These are phyloP conservation scores for Eucriotettix oculatus DNA, from an alignment of 2,888 invertebrate genomes.

Conservation along the genomic window DNA sequence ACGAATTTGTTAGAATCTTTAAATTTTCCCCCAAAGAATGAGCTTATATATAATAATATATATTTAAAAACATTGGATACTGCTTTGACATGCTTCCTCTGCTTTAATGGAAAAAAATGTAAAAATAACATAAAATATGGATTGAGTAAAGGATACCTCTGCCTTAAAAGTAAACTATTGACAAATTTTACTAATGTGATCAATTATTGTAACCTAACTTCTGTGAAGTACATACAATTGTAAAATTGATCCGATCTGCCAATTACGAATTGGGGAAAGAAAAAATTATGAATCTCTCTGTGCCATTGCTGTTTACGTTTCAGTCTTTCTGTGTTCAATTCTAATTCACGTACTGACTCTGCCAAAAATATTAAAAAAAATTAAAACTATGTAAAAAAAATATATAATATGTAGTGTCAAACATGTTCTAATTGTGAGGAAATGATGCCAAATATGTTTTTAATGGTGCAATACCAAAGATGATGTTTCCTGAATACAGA, in stretches of 20 bases:
- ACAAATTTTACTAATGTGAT: neutral
- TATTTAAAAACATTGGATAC: neutral
- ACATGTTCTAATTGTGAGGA: neutral
- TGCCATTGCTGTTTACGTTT: no score
- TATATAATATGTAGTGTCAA: no score
- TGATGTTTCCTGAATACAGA: no score
- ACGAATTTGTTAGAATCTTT: neutral
- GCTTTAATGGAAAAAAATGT: neutral
- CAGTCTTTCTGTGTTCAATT: no score
- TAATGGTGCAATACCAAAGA: neutral
- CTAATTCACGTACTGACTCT: neutral
- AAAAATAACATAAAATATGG: neutral
- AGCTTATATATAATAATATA: neutral
- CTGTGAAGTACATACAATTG: neutral
- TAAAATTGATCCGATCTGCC: neutral
- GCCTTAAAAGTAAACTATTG: neutral
- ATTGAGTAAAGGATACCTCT: neutral
- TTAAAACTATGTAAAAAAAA: neutral
- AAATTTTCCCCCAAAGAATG: neutral
- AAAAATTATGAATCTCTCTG: neutral
- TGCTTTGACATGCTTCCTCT: neutral
- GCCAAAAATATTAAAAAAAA: neutral
- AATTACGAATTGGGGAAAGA: neutral
- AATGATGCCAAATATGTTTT: neutral
- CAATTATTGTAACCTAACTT: neutral